phyloP scores from a whole-genome alignment of 2,797 vertebrate genomes.

The Gallinago nigripennis region DNA sequence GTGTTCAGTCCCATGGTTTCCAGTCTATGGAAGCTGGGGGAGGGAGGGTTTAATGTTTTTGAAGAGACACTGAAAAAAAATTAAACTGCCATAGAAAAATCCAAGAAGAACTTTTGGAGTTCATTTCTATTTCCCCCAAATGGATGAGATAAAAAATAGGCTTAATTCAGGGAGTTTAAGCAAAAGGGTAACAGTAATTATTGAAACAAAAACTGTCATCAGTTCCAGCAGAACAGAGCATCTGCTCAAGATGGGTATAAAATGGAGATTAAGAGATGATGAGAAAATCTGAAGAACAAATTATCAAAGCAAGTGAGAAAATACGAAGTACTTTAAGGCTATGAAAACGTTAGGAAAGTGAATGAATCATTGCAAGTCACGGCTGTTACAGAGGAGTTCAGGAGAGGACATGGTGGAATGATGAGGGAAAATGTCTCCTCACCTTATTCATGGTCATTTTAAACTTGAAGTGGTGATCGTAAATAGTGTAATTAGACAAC shows the following conservation, averaged over 20 bases:
- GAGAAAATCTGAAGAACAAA: background rate
- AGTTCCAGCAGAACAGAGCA: conserved; percentile 12
- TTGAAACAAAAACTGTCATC: conserved; percentile 21
- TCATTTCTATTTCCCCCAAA: background rate
- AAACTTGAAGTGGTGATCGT: background rate
- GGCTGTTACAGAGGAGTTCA: background rate
- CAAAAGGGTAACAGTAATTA: conserved; percentile 10
- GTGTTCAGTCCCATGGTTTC: background rate
- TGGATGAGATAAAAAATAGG: background rate
- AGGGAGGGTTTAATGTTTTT: background rate
- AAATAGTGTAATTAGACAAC: background rate
- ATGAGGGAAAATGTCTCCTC: background rate
- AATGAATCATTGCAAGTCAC: background rate
- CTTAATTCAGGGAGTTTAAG: background rate
- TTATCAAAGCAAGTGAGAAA: conserved; percentile 22
- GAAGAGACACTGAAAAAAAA: background rate
- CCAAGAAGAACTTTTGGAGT: background rate
- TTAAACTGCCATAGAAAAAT: background rate
- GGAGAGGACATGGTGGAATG: background rate
- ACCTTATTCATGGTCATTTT: background rate
- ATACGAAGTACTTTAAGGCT: background rate
- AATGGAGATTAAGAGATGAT: background rate
- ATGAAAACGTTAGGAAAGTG: background rate
- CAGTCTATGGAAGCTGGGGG: background rate
- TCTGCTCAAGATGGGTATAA: background rate